Evolutionary conservation across 2,797 vertebrate genomes (phyloP), one percentile per base, ranked within the genome.

Genomic region (Centropyge bicolor): DNA sequence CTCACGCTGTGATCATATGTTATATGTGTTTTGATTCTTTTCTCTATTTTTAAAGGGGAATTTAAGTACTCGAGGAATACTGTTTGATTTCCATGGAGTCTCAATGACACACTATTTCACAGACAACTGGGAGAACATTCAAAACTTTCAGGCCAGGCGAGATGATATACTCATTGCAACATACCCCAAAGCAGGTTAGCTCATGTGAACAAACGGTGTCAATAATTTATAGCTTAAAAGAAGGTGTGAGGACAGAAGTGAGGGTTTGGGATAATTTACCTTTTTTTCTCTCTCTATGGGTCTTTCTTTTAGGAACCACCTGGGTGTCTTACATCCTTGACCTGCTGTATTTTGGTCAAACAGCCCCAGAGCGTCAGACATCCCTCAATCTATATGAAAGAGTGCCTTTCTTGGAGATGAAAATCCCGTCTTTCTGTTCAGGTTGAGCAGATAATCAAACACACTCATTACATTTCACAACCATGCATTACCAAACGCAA

Each of bases 81-180:
- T n/a, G 0, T 61, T 85, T 80, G 83, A 91, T 57, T 92, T 93
- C 78, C 78, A 92, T 5, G 94, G 94, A 9, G 82, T 95, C 38
- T 56, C 78, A 14, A 94, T 95, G 94, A 65, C 2, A 2, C 65
- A 75, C 8, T 74, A 55, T 57, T 94, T 93, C 60, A 94, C 91
- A 6, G 82, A 89, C 40, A 94, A 92, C 84, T 95, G 93, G 93
- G 89, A 94, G 35, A 90, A 92, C 0, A 2, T 94, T 27, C 87
- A 95, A 59, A 92, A 90, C 70, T 94, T 95, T 72, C 72, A 94
- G 60, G 92, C 93, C 66, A 91, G 88, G 72, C 92, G 94, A 13
- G 94, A 95, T 80, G 94, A 95, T 54, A 92, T 95, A 24, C 80
- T 95, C 0, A 86, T 94, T 20, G 93, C 89, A 14, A 93, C 92